phyloP scores from a whole-genome alignment of 2,113 vertebrate genomes.

The Lepus americanus region DNA sequence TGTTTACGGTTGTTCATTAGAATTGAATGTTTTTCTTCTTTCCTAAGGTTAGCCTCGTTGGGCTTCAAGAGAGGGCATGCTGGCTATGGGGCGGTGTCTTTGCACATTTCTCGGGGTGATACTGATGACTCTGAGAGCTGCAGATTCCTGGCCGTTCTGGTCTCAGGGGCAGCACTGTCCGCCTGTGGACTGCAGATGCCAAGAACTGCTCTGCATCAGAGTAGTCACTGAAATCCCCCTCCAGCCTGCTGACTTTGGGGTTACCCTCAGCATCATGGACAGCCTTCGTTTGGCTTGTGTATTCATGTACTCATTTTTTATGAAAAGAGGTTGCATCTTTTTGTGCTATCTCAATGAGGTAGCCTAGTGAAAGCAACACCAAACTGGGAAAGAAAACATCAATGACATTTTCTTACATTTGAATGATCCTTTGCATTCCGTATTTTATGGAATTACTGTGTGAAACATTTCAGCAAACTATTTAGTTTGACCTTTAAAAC shows the following conservation, averaged over 20 bases:
- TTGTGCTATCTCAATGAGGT: neutral
- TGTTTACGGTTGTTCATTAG: neutral
- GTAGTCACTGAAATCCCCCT: neutral
- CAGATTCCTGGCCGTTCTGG: neutral
- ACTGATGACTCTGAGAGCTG: neutral
- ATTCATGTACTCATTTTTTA: neutral
- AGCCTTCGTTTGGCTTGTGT: neutral
- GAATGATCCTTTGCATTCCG: neutral
- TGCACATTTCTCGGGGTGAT: neutral
- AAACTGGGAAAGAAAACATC: neutral
- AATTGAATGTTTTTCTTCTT: neutral
- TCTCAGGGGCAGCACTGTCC: neutral
- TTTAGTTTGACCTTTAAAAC: neutral
- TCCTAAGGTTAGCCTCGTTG: neutral
- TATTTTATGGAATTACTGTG: neutral
- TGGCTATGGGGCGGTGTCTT: neutral
- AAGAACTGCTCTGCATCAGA: no score
- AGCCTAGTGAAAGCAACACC: neutral
- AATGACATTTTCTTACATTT: neutral
- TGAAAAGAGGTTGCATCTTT: neutral
- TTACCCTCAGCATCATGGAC: neutral
- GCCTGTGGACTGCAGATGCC: neutral
- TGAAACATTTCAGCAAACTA: neutral
- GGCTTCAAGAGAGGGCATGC: neutral
- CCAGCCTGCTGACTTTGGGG: neutral